These are phyloP conservation scores for Petrolisthes manimaculis DNA, from an alignment of 2,888 invertebrate genomes.

Conservation along the genomic window DNA sequence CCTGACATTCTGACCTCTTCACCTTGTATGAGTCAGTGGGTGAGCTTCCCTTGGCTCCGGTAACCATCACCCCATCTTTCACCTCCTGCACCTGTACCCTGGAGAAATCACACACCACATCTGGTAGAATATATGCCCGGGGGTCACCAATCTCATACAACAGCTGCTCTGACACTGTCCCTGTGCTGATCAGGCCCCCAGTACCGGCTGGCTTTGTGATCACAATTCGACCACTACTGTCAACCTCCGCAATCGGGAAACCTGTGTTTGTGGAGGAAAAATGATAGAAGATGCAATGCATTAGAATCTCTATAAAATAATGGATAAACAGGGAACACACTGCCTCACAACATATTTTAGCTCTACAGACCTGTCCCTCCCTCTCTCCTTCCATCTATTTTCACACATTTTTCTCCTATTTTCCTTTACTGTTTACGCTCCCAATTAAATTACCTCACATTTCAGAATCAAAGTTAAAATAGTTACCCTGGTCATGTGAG, in stretches of 20 bases:
- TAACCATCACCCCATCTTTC: constrained; percentile 69
- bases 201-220: constrained; percentile 72
- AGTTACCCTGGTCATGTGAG: too few species aligned
- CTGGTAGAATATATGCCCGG: constrained; percentile 71
- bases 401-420: too few species aligned
- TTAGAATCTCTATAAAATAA: too few species aligned
- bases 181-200: constrained; percentile 71
- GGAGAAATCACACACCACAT: constrained; percentile 72
- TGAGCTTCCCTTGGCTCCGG: constrained; percentile 71
- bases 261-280: constrained; percentile 67
- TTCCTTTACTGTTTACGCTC: too few species aligned
- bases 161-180: constrained; percentile 72
- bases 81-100: constrained; percentile 68
- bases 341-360: too few species aligned
- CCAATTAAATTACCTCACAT: too few species aligned
- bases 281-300: too few species aligned
- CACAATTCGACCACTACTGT: constrained; percentile 70
- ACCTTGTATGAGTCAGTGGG: constrained; percentile 72
- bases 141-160: constrained; percentile 73
- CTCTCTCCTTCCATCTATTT: too few species aligned
- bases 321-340: too few species aligned
- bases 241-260: constrained; percentile 72
- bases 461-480: too few species aligned
- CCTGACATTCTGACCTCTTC: too few species aligned
- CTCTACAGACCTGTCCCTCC: too few species aligned